Evolutionary conservation across 1,140 invertebrate species (phyloP), one percentile per base, ranked within the genome.

Genomic region (Hylaeus anthracinus): DNA sequence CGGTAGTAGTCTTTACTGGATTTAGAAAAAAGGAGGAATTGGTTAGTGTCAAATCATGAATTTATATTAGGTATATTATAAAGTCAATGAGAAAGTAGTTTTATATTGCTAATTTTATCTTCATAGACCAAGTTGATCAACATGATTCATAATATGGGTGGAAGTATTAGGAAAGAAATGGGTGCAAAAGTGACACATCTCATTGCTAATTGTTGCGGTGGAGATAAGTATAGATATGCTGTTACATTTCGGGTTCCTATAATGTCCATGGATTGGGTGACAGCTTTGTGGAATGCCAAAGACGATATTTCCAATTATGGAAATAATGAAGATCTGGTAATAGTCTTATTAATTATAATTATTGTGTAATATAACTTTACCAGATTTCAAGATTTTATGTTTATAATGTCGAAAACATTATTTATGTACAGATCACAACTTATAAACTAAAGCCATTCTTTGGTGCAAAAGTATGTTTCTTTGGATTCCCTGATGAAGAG

Each of bases 91-190:
- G 3, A 9, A 53, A 51, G 1, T 55, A 86, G 4, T 69, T 60
- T 84, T 79, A n/a, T 80, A 61, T 80, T 14, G 4, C 71, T 51
- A 67, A 60, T 74, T 74, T 87, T 65, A 60, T 69, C 79, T 66
- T 94, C 92, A 53, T 91, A 98, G 97, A 96, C 95, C 81, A 95
- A 96, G 90, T 94, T 98, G 88, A 96, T 98, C 82, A 96, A 96
- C 87, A 94, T 97, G 90, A 97, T 99, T 83, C 98, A 99, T 94
- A 96, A 97, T 90, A 99, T 99, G 98, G 98, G 98, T 82, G 98
- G 98, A 26, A 98, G 97, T 88, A 97, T 99, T 86, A 95, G 98
- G 67, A 97, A 97, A 93, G 97, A 98, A 86, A 96, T 98, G 94
- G 96, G 95, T 75, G 94, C 95, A 37, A 98, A 97, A 91, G 96